Conservation (phyloP, 2,797 vertebrate species). For the Malurus leucopterus region DNA sequence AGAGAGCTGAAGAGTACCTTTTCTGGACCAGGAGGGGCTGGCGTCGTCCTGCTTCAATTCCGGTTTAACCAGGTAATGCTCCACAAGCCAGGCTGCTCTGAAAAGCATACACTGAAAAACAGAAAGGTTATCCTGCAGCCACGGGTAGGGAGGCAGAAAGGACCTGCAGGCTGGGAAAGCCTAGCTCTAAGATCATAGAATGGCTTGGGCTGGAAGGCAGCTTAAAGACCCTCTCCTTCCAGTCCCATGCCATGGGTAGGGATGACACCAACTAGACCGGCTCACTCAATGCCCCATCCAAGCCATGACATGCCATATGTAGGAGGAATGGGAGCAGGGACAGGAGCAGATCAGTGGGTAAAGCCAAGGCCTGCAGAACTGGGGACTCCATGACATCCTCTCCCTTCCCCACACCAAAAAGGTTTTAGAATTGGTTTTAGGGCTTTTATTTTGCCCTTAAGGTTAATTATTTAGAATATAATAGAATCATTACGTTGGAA, state of each 20-base stretch:
- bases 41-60: background rate
- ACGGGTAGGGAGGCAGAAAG: background rate
- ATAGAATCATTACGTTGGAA: background rate
- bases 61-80: background rate
- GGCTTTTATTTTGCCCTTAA: rapidly evolving
- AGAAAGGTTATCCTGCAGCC: background rate
- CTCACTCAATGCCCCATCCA: rapidly evolving
- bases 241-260: background rate
- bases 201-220: background rate
- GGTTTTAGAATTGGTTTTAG: background rate
- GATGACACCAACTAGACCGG: background rate
- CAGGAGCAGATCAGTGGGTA: background rate
- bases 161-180: background rate
- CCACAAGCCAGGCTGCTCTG: background rate
- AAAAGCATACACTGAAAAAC: background rate
- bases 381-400: background rate
- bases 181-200: background rate
- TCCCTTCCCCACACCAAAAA: no score
- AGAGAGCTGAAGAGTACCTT: background rate
- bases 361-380: background rate
- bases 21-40: background rate
- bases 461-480: background rate
- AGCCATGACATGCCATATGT: background rate
- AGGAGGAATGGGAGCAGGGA: no score
- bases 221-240: background rate